phyloP scores from a whole-genome alignment of 2,888 invertebrate species.

The Lithophane leautieri region DNA sequence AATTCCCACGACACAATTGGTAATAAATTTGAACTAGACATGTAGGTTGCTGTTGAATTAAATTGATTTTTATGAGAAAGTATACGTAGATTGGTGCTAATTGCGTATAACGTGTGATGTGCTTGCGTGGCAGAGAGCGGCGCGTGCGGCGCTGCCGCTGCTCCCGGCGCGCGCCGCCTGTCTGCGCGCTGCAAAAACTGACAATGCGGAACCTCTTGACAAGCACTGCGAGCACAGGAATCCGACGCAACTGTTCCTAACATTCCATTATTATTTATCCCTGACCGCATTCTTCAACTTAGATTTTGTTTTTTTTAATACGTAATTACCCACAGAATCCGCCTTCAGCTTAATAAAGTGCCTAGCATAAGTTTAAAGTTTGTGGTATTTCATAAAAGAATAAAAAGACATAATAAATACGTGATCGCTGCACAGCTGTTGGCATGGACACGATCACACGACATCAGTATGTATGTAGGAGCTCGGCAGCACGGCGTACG shows the following conservation, averaged over 20 bases:
- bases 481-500: conserved; percentile 72
- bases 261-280: conserved; percentile 79
- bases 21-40: conserved; percentile 9
- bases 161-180: conserved; percentile 49
- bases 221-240: conserved; percentile 75
- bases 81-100: conserved; percentile 40
- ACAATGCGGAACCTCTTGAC: conserved; percentile 81
- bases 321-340: conserved; percentile 60
- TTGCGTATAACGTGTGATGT: conserved; percentile 34
- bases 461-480: conserved; percentile 80
- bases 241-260: conserved; percentile 80
- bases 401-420: conserved; percentile 72
- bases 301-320: conserved; percentile 65
- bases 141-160: conserved; percentile 14
- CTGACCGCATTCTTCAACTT: conserved; percentile 68
- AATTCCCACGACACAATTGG: conserved; percentile 36
- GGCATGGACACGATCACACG: conserved; percentile 79
- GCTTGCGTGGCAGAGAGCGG: conserved; percentile 13
- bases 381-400: conserved; percentile 58
- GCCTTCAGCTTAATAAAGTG: conserved; percentile 56
- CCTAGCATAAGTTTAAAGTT: conserved; percentile 52
- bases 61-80: conserved; percentile 22
- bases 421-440: conserved; percentile 74
- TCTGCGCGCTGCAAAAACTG: conserved; percentile 58
- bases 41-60: conserved; percentile 5